Evolutionary conservation across 2,113 vertebrate genomes (phyloP).

Genomic region (Grus americana): DNA sequence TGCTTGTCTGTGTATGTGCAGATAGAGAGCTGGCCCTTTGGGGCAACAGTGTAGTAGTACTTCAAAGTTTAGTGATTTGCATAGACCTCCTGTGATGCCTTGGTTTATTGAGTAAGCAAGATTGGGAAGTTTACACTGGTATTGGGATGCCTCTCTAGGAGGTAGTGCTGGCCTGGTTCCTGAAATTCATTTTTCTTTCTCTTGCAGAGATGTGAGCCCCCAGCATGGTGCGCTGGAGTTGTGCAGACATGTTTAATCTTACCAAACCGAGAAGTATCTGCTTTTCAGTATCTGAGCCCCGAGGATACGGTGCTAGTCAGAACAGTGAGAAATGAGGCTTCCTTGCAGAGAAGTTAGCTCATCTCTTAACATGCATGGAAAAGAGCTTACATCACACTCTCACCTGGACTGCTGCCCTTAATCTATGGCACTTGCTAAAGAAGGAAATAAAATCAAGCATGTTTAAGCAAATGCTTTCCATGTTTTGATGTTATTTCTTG

Average conservation of each 20-base stretch:
- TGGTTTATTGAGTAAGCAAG: not conserved
- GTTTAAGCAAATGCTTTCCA: conserved; percentile 51
- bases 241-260: conserved; percentile 5
- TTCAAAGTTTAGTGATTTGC: conserved; percentile 35
- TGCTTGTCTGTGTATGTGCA: not conserved
- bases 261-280: not conserved
- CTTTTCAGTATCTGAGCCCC: not conserved
- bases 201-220: conserved; percentile 13
- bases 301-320: conserved; percentile 31
- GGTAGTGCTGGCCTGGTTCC: conserved; percentile 7
- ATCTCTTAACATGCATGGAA: not conserved
- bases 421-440: conserved; percentile 25
- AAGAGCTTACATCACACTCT: conserved; percentile 52
- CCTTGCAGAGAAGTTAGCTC: not conserved
- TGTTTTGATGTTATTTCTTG: conserved; percentile 41
- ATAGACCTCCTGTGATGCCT: not conserved
- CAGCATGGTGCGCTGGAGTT: not conserved
- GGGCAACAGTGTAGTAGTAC: not conserved
- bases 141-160: not conserved
- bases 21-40: not conserved
- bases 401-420: conserved; percentile 51
- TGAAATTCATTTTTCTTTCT: not conserved
- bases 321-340: not conserved
- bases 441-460: conserved; percentile 22
- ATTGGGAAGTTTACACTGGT: not conserved